Percentiles rank a stretch among this genome's conserved stretches.
phyloP scores from a whole-genome alignment of 2,113 vertebrate genomes.

The Thermophis baileyi region DNA sequence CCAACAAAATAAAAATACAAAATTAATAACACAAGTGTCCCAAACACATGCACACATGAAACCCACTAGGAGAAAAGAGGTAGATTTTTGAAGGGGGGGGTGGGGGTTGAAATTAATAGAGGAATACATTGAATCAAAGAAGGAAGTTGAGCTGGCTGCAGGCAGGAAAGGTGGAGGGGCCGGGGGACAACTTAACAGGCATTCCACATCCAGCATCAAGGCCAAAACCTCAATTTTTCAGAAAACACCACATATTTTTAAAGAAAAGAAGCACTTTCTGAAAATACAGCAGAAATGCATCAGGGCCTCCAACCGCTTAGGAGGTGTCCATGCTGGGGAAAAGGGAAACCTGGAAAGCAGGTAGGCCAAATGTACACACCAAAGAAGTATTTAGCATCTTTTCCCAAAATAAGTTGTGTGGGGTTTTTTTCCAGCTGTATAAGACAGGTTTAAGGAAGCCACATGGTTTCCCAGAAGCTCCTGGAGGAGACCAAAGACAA shows the following conservation, averaged over 20 bases:
- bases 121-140: background rate
- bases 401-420: background rate
- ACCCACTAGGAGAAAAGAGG: slow-evolving; percentile 43
- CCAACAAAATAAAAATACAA: slow-evolving; percentile 3
- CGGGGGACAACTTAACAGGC: background rate
- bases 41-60: background rate
- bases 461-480: background rate
- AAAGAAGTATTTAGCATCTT: background rate
- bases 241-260: background rate
- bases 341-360: background rate
- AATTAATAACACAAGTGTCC: background rate
- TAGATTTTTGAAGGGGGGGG: slow-evolving; percentile 34
- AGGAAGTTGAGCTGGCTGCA: background rate
- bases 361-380: background rate
- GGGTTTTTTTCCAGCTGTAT: background rate
- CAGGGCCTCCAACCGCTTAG: background rate
- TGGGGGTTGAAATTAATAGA: background rate
- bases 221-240: background rate
- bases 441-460: background rate
- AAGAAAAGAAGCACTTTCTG: background rate
- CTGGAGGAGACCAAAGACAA: background rate
- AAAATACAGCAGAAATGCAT: background rate
- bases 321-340: background rate
- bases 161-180: too few species aligned
- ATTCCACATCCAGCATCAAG: background rate